Evolutionary conservation across 2,113 vertebrate genomes (phyloP).

Genomic region (Uropsilus gracilis): DNA sequence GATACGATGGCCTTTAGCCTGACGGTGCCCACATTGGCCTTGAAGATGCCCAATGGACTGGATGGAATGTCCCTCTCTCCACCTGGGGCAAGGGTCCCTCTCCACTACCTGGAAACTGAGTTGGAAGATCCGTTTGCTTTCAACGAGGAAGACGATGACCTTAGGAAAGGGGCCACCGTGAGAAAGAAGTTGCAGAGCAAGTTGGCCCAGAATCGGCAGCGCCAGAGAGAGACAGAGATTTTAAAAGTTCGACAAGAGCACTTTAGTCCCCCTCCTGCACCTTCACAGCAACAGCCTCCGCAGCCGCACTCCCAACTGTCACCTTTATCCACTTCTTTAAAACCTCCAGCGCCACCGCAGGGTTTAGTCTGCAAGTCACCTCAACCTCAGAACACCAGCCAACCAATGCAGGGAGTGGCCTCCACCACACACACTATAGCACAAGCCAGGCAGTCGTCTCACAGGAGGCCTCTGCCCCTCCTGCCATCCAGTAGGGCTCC

Average conservation of each 20-base stretch:
- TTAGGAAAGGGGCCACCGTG: constrained; percentile 92
- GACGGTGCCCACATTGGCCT: constrained; percentile 94
- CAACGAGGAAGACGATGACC: constrained; percentile 94
- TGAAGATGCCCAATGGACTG: constrained; percentile 96
- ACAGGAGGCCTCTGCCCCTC: constrained; percentile 90
- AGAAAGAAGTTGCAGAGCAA: constrained; percentile 96
- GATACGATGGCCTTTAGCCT: constrained; percentile 97
- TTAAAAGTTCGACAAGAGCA: constrained; percentile 95
- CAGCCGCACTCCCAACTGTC: constrained; percentile 86
- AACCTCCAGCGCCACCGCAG: constrained; percentile 91
- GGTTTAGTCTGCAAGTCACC: constrained; percentile 97
- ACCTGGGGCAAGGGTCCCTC: constrained; percentile 91
- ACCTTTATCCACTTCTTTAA: constrained; percentile 87
- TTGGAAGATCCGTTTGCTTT: constrained; percentile 98
- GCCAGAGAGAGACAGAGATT: constrained; percentile 92
- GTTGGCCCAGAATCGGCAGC: constrained; percentile 93
- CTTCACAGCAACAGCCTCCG: constrained; percentile 86
- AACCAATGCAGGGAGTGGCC: constrained; percentile 93
- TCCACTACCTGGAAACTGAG: constrained; percentile 93
- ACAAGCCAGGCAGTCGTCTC: constrained; percentile 90
- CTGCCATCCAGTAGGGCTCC: constrained; percentile 87
- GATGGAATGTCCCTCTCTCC: constrained; percentile 95
- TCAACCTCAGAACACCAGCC: constrained; percentile 94
- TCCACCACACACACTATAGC: constrained; percentile 90
- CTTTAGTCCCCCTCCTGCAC: constrained; percentile 93